phyloP scores from a whole-genome alignment of 1,140 invertebrate genomes.

The Aphaenogaster floridana region DNA sequence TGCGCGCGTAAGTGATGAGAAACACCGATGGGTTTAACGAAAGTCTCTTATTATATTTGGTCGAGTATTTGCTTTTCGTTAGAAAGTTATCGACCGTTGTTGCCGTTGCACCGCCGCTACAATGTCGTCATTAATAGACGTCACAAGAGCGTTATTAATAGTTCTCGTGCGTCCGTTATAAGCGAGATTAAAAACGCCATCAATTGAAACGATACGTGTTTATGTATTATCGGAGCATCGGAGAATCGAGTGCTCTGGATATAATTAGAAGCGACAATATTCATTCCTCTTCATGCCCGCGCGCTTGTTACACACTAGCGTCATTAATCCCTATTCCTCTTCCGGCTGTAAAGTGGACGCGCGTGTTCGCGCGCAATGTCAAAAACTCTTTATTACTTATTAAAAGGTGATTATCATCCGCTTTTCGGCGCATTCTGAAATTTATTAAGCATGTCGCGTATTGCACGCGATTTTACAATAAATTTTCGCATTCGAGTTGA shows the following conservation, averaged over 20 bases:
- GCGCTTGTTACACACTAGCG: not conserved
- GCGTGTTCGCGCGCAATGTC: not conserved
- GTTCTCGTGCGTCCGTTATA: slow-evolving; percentile 28
- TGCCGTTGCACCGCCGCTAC: slow-evolving; percentile 3
- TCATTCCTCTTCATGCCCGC: slow-evolving; percentile 7
- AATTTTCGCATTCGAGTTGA: slow-evolving; percentile 21
- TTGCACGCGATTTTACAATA: slow-evolving; percentile 12
- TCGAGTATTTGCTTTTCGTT: slow-evolving; percentile 53
- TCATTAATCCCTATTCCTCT: slow-evolving; percentile 23
- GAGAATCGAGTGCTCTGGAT: slow-evolving; percentile 12
- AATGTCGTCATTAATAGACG: slow-evolving; percentile 44
- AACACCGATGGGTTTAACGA: not conserved
- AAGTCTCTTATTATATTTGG: slow-evolving; percentile 16
- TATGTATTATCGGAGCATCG: slow-evolving; percentile 10
- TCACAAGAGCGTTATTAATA: slow-evolving; percentile 47
- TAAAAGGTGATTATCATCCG: slow-evolving; percentile 41
- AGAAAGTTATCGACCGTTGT: slow-evolving; percentile 38
- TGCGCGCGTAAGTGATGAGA: not conserved
- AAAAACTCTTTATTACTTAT: slow-evolving; percentile 29
- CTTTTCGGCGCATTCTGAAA: slow-evolving; percentile 9
- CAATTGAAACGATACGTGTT: slow-evolving; percentile 26
- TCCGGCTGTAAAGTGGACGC: not conserved
- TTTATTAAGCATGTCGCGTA: slow-evolving; percentile 41
- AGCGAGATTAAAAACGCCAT: slow-evolving; percentile 46
- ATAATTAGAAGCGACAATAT: slow-evolving; percentile 42